Evolutionary conservation across 23 tunicate genomes (phyloP), one percentile per base, ranked within the genome.

Genomic region (Oikopleura dioica): DNA sequence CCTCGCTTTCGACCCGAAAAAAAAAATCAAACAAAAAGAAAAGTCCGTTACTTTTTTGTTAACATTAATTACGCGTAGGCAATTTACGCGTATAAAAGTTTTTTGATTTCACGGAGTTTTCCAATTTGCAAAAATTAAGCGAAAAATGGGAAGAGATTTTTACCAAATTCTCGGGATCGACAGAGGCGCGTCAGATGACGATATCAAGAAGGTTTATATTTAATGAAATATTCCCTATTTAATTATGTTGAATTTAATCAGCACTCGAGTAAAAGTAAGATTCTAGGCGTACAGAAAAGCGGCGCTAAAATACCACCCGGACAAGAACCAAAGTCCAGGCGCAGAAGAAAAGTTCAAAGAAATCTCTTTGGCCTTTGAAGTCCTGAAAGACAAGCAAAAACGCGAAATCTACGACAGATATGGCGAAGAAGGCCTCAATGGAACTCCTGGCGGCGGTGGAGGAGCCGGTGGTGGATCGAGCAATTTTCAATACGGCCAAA

Each of bases 141-240:
- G 72, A 63, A 63, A 63, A 63, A 63, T 63, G 72, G 72, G 30
- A 63, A 24, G 72, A 24, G 72, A 63, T 63, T 63, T 63, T 63
- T 63, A 63, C n/a, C 26, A 63, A 23, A 63, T 63, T 63, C 31
- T 63, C 28, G 72, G 72, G 4, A 29, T 63, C 4, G 4, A 23
- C 4, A 24, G 30, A 21, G n/a, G 4, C 26, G 72, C 72, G 30
- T 21, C 72, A 63, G 72, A 63, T 2, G 26, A 26, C 31, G 72
- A 63, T 2, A 63, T 63, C 2, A 63, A 63, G 31, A 63, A 63
- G 30, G n/a, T n/a, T n/a, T n/a, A n/a, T n/a, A n/a, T n/a, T n/a
- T n/a, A n/a, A n/a, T n/a, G n/a, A n/a, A n/a, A n/a, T n/a, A n/a
- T n/a, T n/a, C n/a, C n/a, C n/a, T n/a, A n/a, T n/a, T n/a, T n/a